A percentile compares a stretch with the other conserved stretches of the same genome.
phyloP scores from a whole-genome alignment of 2,113 vertebrate species.

The Montifringilla adamsi region DNA sequence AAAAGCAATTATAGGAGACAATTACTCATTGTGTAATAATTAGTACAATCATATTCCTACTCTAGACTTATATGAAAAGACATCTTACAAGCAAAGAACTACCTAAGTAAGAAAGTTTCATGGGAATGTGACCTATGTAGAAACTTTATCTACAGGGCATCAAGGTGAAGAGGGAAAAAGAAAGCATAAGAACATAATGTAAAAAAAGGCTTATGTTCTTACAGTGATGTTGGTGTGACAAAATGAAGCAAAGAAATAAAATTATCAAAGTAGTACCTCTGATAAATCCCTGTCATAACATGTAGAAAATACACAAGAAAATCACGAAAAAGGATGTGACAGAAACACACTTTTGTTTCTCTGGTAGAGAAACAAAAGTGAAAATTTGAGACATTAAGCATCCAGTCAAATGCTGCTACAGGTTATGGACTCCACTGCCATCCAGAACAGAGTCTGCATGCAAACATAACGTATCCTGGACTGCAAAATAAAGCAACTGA shows the following conservation, averaged over 20 bases:
- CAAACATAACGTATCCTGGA: background rate
- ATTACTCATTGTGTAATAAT: background rate
- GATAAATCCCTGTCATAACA: background rate
- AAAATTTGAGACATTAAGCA: background rate
- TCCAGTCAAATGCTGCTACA: background rate
- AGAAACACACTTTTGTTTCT: too few species aligned
- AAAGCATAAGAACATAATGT: background rate
- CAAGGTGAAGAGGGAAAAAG: background rate
- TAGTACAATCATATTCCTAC: background rate
- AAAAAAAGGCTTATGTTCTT: background rate
- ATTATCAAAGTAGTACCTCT: background rate
- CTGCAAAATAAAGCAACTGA: background rate
- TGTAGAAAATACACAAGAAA: background rate
- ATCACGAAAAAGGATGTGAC: rapidly evolving
- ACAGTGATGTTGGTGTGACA: background rate
- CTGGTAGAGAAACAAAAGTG: background rate
- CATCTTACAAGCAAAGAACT: background rate
- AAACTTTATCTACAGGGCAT: background rate
- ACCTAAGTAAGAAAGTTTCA: background rate
- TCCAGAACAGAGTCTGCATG: background rate
- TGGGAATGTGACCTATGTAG: background rate
- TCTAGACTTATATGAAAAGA: background rate
- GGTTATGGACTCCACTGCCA: background rate
- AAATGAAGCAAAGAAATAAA: background rate
- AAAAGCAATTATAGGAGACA: background rate